Base-by-base conservation (phyloP, 2,797 vertebrate species). In the Orestias chungarensis region DNA sequence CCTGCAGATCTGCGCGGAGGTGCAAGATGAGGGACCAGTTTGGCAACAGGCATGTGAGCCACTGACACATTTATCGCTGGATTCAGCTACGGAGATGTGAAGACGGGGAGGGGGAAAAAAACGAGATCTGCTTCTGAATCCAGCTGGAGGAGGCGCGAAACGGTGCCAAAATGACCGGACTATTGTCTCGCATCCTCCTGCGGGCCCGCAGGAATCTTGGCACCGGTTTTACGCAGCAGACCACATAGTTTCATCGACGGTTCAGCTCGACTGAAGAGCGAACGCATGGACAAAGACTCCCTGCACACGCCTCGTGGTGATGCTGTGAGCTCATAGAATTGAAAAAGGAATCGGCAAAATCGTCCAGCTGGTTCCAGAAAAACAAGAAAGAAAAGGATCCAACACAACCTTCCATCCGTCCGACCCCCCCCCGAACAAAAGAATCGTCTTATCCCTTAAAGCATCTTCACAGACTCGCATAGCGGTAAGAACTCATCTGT, bases 391-490 rank as follows among this genome's bases (percentile, higher is more conserved):
- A 38, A 40, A 75, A 76, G 68, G 6, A 64, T 76, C 91, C 85
- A 89, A 70, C 69, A 79, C 89, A 74, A 84, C 79, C 84, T 66
- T 75, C 85, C 81, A 83, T 67, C 70, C 80, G 83, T 67, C 71
- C n/a, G n/a, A n/a, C n/a, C n/a, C n/a, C n/a, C n/a, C n/a, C n/a
- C 74, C 84, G 65, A 44, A 44, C 44, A 64, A 76, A 71, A 83
- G 84, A 79, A 89, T 38, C 87, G 76, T 83, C 92, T 92, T 93
- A 89, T 75, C 84, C 84, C 87, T 87, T 89, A 87, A 89, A 88
- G 76, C 87, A 90, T 93, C 89, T 92, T 93, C 94, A 94, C 94
- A 94, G 94, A 92, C 93, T 95, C 94, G 94, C 94, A 88, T 64
- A 83, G 94, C 94, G 94, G 94, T 95, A 94, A 94, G 94, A 80